Conservation (phyloP, 2,888 invertebrate species). For the Heterodera filipjevi region DNA sequence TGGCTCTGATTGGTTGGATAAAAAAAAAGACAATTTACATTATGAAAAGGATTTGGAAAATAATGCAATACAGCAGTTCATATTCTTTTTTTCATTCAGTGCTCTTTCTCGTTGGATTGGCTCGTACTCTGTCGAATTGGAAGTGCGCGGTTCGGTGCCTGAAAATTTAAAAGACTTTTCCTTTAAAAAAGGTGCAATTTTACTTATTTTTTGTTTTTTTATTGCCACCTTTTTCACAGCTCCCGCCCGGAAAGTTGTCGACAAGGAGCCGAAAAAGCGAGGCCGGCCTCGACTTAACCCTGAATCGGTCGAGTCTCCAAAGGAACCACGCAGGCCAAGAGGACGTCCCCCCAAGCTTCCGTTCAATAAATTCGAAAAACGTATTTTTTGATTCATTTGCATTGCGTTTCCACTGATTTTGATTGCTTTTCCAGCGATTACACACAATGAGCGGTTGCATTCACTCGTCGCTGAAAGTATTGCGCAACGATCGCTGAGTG, state of each 20-base stretch:
- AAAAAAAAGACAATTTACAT: too few species aligned
- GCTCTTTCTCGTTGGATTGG: constrained; percentile 16
- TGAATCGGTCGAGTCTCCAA: too few species aligned
- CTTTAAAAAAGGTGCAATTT: neutral
- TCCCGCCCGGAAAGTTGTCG: neutral
- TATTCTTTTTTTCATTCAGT: neutral
- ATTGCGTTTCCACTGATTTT: neutral
- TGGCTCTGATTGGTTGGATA: too few species aligned
- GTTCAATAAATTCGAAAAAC: neutral
- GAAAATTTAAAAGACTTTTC: neutral
- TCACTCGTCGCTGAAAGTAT: constrained; percentile 18
- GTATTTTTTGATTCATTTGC: neutral
- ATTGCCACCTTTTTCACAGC: neutral
- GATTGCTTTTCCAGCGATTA: constrained; percentile 8
- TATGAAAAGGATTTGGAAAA: too few species aligned
- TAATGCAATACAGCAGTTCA: too few species aligned
- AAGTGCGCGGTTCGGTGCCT: constrained; percentile 16
- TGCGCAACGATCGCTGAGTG: neutral
- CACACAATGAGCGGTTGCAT: constrained; percentile 16
- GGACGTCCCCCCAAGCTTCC: neutral
- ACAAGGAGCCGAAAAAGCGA: constrained; percentile 3
- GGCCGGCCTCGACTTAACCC: constrained; percentile 14
- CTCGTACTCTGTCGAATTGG: constrained; percentile 16
- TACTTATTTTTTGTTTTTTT: too few species aligned
- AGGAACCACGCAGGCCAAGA: neutral